phyloP scores from a whole-genome alignment of 2,888 invertebrate species.

The Habroteleia sp. region DNA sequence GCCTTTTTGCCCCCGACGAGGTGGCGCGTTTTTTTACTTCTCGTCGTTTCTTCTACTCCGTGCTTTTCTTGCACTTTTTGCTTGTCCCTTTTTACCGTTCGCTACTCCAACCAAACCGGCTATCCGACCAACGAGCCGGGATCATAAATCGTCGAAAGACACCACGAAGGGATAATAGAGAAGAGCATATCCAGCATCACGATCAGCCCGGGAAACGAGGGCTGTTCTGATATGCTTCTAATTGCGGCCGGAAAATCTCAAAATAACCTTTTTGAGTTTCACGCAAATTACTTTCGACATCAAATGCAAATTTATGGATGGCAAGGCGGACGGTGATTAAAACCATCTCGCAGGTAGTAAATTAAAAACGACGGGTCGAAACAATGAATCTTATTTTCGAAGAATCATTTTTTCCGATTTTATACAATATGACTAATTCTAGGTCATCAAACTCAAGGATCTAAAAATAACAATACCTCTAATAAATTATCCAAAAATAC shows the following conservation, averaged over 20 bases:
- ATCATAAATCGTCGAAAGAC: constrained; percentile 62
- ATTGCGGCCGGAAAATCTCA: constrained; percentile 4
- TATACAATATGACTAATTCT: too few relatives aligned
- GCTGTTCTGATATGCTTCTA: constrained; percentile 31
- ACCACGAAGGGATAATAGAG: constrained; percentile 56
- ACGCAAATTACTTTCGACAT: too few relatives aligned
- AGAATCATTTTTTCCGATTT: too few relatives aligned
- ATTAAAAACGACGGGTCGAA: too few relatives aligned
- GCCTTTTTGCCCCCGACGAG: constrained; percentile 28
- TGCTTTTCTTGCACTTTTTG: constrained; percentile 26
- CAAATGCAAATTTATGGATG: too few relatives aligned
- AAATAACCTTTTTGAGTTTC: too few relatives aligned
- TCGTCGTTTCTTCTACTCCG: constrained; percentile 8
- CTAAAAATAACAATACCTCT: too few relatives aligned
- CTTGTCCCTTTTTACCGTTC: constrained; percentile 13
- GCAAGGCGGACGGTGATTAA: too few relatives aligned
- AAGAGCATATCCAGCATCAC: constrained; percentile 33
- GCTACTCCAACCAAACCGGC: constrained; percentile 43
- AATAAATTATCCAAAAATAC: too few relatives aligned
- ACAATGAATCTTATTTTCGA: too few relatives aligned
- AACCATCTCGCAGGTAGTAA: too few relatives aligned
- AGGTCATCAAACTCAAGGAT: too few relatives aligned
- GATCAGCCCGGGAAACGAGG: constrained; percentile 31
- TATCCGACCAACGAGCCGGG: constrained; percentile 37
- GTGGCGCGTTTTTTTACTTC: not conserved